Base-by-base conservation (phyloP, 2,113 vertebrate genomes). In the Corapipo altera region DNA sequence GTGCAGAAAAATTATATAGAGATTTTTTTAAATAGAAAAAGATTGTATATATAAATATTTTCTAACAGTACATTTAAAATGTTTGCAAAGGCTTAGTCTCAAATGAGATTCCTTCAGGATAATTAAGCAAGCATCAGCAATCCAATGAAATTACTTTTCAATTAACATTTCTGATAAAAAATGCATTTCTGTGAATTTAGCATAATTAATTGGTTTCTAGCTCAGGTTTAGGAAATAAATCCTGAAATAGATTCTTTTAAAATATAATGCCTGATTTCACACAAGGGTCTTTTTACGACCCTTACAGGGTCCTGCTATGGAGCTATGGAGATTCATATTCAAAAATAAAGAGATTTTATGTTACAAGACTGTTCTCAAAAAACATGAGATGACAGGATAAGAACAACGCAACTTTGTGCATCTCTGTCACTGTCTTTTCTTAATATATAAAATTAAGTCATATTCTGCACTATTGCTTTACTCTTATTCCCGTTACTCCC, bases 71-170 rank as follows among this genome's bases (percentile, higher is more conserved):
- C 1, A 2, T 71, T 85, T 82, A 79, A 91, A 73, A 77, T 6
- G 3, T 77, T 86, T 67, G 55, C 35, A 90, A 82, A 85, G 32
- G 15, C n/a, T 92, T 79, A 57, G 20, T 66, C 78, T 95, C 62
- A 84, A 71, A 22, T 55, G 62, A 81, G 48, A 88, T 85, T 91
- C 32, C 39, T 89, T 82, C 51, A 91, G 82, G 39, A 78, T 84
- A 95, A 81, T 64, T 90, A 93, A 91, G 48, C 32, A 91, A 91
- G 24, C 64, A 88, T 37, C 46, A 93, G 46, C 73, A 92, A 94
- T 46, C 41, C 24, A 80, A 62, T 57, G 8, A 89, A 76, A 80
- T 85, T n/a, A 83, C 51, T 83, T 84, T 89, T 4, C 66, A 95
- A 85, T 86, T 70, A 83, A 76, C 24, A 94, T 66, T 79, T 92